Evolutionary conservation across 2,113 vertebrate species (phyloP).

Genomic region (Apeltes quadracus): DNA sequence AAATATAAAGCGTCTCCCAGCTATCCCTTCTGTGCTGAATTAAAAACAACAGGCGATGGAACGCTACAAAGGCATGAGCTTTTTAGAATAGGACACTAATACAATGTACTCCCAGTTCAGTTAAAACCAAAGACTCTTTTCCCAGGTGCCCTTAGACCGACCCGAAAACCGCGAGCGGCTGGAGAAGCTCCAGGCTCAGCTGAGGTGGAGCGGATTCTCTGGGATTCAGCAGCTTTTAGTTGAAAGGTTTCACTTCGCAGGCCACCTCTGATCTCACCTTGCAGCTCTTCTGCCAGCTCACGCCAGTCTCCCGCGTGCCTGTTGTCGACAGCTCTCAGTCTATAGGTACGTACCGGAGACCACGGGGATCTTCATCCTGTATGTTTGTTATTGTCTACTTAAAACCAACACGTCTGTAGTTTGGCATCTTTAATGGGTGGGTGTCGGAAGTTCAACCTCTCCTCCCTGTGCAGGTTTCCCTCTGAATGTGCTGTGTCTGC

Average conservation of each 20-base stretch:
- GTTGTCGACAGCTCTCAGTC: constrained; percentile 97
- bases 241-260: constrained; percentile 97
- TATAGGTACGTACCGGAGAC: constrained; percentile 83
- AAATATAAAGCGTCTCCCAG: not conserved
- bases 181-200: constrained; percentile 95
- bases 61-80: not conserved
- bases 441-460: not conserved
- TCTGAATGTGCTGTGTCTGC: constrained; percentile 94
- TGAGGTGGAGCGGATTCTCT: constrained; percentile 96
- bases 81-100: not conserved
- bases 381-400: not conserved
- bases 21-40: not conserved
- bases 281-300: constrained; percentile 96
- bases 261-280: constrained; percentile 94
- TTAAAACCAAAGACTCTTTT: constrained; percentile 2
- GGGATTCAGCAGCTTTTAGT: constrained; percentile 94
- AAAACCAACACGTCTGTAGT: not conserved
- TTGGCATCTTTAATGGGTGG: not conserved
- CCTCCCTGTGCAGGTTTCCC: constrained; percentile 87
- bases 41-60: not conserved
- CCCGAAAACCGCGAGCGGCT: constrained; percentile 94
- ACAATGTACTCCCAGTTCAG: not conserved
- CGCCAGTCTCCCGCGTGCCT: constrained; percentile 92
- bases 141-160: constrained; percentile 92
- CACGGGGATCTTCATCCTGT: not conserved